Conservation (phyloP, 2,113 vertebrate species). For the Grammomys surdaster region DNA sequence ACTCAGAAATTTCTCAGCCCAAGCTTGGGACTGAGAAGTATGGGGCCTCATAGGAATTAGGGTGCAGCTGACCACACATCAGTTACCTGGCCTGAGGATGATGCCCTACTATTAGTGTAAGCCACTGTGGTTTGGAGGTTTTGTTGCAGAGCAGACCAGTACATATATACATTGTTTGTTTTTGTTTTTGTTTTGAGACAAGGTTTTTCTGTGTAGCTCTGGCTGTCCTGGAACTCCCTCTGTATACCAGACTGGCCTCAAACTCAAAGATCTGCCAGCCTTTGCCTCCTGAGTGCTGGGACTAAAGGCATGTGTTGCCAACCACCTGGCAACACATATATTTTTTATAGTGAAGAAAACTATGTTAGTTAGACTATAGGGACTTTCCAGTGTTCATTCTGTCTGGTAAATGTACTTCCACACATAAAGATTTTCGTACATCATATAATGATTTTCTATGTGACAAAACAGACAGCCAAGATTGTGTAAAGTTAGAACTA, state of each 20-base stretch:
- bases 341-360: slow-evolving; percentile 45
- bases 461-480: slow-evolving; percentile 33
- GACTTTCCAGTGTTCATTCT: neutral
- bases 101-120: neutral
- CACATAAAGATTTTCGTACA: neutral
- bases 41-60: neutral
- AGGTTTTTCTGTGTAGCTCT: neutral
- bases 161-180: neutral
- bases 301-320: neutral
- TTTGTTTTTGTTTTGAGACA: neutral
- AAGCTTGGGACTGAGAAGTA: neutral
- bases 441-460: neutral
- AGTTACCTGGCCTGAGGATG: neutral
- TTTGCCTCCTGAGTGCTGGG: neutral
- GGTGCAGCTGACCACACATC: neutral
- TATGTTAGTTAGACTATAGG: neutral
- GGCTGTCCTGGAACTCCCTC: neutral
- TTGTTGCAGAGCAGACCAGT: neutral
- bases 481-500: neutral
- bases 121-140: neutral
- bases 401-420: neutral
- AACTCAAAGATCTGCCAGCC: neutral
- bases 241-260: neutral
- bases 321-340: neutral
- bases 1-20: neutral